Evolutionary conservation across 2,113 vertebrate genomes (phyloP).

Genomic region (Triplophysa dalaica): DNA sequence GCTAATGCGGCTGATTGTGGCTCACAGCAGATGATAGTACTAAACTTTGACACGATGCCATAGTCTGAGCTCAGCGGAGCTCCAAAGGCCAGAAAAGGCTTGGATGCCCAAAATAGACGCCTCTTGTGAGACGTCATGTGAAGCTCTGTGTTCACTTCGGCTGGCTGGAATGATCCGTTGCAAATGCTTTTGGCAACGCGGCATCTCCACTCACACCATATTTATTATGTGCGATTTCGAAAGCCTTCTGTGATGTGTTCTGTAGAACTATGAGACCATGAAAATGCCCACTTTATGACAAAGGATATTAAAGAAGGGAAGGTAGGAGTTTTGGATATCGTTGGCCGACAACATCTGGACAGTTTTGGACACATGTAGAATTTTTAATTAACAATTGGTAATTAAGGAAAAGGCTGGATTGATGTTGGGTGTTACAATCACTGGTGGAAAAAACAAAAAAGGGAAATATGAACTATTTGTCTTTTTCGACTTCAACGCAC

Average conservation of each 20-base stretch:
- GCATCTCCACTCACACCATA: conserved; percentile 7
- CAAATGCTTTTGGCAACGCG: conserved; percentile 20
- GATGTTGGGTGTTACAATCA: background rate
- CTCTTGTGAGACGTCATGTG: conserved; percentile 30
- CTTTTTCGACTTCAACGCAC: background rate
- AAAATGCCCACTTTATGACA: conserved; percentile 43
- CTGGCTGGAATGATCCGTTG: conserved; percentile 18
- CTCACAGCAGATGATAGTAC: conserved; percentile 14
- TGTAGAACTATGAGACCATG: conserved; percentile 26
- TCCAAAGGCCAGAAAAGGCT: conserved; percentile 24
- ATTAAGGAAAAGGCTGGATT: background rate
- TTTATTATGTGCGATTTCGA: conserved; percentile 52
- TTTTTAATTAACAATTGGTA: conserved; percentile 19
- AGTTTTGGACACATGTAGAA: background rate
- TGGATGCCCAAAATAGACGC: conserved; percentile 9
- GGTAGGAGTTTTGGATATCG: conserved; percentile 3
- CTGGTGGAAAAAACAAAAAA: background rate
- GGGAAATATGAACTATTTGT: background rate
- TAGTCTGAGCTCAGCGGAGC: conserved; percentile 17
- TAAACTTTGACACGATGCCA: conserved; percentile 17
- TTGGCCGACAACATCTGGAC: background rate
- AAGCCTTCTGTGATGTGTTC: conserved; percentile 42
- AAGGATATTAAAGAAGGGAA: conserved; percentile 46
- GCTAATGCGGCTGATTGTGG: conserved; percentile 27
- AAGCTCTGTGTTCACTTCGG: conserved; percentile 19